These are phyloP conservation scores for Glaucidium brasilianum DNA, from an alignment of 2,113 vertebrate species.

Conservation along the genomic window DNA sequence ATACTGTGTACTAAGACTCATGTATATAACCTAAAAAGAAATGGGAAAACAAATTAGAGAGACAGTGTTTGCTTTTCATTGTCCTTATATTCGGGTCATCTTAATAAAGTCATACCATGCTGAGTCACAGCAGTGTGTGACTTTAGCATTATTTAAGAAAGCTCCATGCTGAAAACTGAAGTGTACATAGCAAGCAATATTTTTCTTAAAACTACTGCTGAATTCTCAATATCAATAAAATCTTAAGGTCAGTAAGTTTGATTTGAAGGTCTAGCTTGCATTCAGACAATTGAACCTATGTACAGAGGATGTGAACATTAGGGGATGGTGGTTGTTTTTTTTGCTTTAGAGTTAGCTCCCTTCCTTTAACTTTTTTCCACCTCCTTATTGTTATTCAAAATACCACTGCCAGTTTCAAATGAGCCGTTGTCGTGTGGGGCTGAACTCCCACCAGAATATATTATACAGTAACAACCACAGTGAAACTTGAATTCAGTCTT, in stretches of 20 bases:
- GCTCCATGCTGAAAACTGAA: background rate
- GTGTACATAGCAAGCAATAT: background rate
- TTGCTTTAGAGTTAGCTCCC: background rate
- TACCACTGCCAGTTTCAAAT: background rate
- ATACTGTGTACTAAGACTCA: background rate
- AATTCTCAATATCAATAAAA: background rate
- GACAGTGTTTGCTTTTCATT: background rate
- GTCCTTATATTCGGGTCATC: background rate
- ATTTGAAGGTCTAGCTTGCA: background rate
- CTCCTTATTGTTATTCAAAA: background rate
- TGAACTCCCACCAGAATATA: background rate
- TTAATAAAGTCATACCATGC: background rate
- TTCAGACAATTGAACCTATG: background rate
- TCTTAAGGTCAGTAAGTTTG: background rate
- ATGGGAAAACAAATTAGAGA: background rate
- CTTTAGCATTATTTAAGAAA: background rate
- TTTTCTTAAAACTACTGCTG: background rate
- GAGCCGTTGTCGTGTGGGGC: rapidly evolving
- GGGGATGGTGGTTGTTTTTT: background rate
- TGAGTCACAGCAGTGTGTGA: background rate
- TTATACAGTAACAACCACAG: background rate
- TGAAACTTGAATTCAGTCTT: background rate
- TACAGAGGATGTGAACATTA: background rate
- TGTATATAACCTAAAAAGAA: background rate
- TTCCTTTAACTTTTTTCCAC: background rate